Conservation (phyloP, 2,797 vertebrate genomes). For the Sebastes trivittatus region DNA sequence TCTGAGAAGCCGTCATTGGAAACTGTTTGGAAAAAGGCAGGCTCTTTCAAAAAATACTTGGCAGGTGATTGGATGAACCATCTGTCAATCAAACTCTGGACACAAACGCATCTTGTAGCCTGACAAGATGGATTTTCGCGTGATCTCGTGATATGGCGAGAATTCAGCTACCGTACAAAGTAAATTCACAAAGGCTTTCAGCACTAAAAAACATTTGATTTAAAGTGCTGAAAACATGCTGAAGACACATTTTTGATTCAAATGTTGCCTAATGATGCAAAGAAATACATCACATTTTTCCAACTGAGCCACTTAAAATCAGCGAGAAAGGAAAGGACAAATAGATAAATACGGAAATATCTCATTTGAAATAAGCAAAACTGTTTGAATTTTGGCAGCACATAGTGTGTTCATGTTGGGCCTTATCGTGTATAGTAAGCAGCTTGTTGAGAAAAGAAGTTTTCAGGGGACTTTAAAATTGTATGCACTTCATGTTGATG, state of each 20-base stretch:
- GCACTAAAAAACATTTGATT: background rate
- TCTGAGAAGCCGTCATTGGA: too few relatives aligned
- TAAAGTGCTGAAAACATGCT: background rate
- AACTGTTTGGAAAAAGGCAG: too few relatives aligned
- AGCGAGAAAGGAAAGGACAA: background rate
- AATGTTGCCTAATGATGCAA: background rate
- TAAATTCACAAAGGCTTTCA: background rate
- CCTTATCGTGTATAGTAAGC: background rate
- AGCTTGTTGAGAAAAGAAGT: background rate
- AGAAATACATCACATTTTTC: background rate
- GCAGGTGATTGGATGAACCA: too few relatives aligned
- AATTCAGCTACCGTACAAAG: rapidly evolving
- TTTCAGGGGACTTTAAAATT: background rate
- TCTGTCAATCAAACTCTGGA: too few relatives aligned
- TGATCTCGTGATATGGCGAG: too few relatives aligned
- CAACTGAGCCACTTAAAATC: background rate
- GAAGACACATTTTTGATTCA: background rate
- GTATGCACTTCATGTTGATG: rapidly evolving
- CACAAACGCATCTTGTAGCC: too few relatives aligned
- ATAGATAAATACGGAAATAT: background rate
- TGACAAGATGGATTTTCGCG: too few relatives aligned
- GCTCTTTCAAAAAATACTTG: too few relatives aligned
- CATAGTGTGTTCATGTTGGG: background rate
- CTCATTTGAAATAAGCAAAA: background rate
- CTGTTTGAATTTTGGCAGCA: background rate